Evolutionary conservation across 2,113 vertebrate genomes (phyloP), one percentile per base, ranked within the genome.

Genomic region (Silurus glanis): DNA sequence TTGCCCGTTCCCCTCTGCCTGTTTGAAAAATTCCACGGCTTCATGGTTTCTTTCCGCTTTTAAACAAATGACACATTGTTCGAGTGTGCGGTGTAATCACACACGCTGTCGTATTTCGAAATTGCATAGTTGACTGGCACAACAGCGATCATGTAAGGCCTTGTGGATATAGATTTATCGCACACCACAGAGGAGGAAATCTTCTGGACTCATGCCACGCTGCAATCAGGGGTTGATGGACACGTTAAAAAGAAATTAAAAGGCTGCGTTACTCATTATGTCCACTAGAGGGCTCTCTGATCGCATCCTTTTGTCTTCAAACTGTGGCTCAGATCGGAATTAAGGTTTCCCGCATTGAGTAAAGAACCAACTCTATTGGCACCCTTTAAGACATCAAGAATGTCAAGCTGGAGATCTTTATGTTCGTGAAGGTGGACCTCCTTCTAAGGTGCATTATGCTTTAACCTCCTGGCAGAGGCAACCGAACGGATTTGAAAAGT

Each of bases 261-360:
- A 2, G 13, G 23, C 1, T 78, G 75, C 28, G 2, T 25, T 76
- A 76, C 74, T 16, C 74, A 23, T 51, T 71, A 6, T 12, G 37
- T 56, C 86, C 86, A 88, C 83, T 55, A 78, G 83, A 47, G 80
- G 87, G 69, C 83, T 28, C 56, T 69, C 87, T 67, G 53, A 49
- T 51, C 16, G 37, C 25, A 80, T 37, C 3, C 23, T 56, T 79
- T 13, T 17, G 6, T 28, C 47, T 23, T 53, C 4, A 2, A 12
- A 45, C 47, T 75, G 47, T 53, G 1, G 0, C 9, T 9, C 9
- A n/a, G 9, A n/a, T 53, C 1, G 6, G 53, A 76, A n/a, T n/a
- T 2, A 10, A 14, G 9, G 9, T n/a, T n/a, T n/a, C n/a, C n/a
- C n/a, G n/a, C n/a, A 25, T 37, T 37, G 3, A 37, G 37, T 37